A percentile compares a stretch with the other conserved stretches of the same genome.
Evolutionary conservation across 2,797 vertebrate species (phyloP).

Genomic region (Ambastaia sidthimunki): DNA sequence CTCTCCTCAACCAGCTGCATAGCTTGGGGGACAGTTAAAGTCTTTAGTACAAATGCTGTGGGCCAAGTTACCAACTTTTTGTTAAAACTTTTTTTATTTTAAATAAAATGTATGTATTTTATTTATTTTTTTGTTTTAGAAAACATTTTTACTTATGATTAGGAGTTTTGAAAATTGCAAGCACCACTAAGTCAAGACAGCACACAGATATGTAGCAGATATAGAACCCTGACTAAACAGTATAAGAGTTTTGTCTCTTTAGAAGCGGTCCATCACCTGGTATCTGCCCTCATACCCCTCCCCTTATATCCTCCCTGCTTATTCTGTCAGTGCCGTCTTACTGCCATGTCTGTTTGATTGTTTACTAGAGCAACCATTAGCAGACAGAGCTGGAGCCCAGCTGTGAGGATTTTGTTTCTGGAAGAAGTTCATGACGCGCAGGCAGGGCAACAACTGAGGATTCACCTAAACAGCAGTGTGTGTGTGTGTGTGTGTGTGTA

Average conservation of each 20-base stretch:
- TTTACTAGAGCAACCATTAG: constrained; percentile 68
- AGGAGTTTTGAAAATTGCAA: neutral
- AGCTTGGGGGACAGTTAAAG: no score
- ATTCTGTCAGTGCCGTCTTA: constrained; percentile 63
- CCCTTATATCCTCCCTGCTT: constrained; percentile 58
- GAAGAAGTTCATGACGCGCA: constrained; percentile 61
- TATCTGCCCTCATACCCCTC: constrained; percentile 48
- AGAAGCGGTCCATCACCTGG: constrained; percentile 37
- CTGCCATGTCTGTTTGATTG: constrained; percentile 73
- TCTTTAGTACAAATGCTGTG: no score
- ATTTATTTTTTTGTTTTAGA: no score
- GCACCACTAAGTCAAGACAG: neutral
- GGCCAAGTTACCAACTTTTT: no score
- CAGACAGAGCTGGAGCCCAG: constrained; percentile 64
- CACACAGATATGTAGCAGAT: no score
- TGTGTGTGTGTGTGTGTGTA: constrained; percentile 34
- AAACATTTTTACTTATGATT: neutral
- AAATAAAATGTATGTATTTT: no score
- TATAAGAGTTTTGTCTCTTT: neutral
- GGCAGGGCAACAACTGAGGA: constrained; percentile 54
- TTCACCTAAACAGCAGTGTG: constrained; percentile 65
- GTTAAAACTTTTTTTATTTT: no score
- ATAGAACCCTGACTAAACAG: no score
- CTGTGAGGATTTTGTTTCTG: constrained; percentile 65
- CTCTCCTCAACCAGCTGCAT: no score